phyloP scores from a whole-genome alignment of 1,140 invertebrate genomes.

The Diabrotica undecimpunctata region DNA sequence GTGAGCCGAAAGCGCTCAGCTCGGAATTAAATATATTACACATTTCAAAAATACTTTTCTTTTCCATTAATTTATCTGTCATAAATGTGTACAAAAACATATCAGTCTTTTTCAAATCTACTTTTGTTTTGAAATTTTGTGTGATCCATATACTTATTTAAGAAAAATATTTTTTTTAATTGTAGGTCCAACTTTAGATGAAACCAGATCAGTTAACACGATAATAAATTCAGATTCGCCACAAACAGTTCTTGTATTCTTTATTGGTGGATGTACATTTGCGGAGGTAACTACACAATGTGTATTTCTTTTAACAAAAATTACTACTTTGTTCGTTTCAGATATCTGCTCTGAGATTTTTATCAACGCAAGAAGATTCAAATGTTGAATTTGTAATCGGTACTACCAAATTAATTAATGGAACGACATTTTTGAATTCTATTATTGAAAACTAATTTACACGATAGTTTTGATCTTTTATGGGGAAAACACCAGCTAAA shows the following conservation, averaged over 20 bases:
- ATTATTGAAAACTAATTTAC: slow-evolving; percentile 57
- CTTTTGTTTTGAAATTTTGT: too few species aligned
- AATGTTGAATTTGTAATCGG: slow-evolving; percentile 89
- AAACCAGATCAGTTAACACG: slow-evolving; percentile 39
- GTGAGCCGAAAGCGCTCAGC: too few species aligned
- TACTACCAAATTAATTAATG: slow-evolving; percentile 92
- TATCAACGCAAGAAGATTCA: slow-evolving; percentile 88
- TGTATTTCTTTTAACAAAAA: neutral
- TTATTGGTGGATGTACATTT: slow-evolving; percentile 94
- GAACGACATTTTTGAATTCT: slow-evolving; percentile 76
- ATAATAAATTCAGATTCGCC: slow-evolving; percentile 57
- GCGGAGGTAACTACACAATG: slow-evolving; percentile 63
- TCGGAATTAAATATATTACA: too few species aligned
- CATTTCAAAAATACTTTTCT: too few species aligned
- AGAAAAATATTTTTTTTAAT: neutral
- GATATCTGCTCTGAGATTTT: slow-evolving; percentile 86
- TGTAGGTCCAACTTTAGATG: slow-evolving; percentile 56
- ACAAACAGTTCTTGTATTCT: slow-evolving; percentile 86
- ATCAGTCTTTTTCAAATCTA: too few species aligned
- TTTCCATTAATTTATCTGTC: too few species aligned
- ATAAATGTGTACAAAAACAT: too few species aligned
- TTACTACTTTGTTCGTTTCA: slow-evolving; percentile 27
- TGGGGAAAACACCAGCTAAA: too few species aligned
- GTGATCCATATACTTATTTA: neutral
- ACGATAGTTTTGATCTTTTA: too few species aligned